Percentiles rank a stretch among this genome's conserved stretches.
phyloP scores from a whole-genome alignment of 2,113 vertebrate species.

The Podiceps cristatus region DNA sequence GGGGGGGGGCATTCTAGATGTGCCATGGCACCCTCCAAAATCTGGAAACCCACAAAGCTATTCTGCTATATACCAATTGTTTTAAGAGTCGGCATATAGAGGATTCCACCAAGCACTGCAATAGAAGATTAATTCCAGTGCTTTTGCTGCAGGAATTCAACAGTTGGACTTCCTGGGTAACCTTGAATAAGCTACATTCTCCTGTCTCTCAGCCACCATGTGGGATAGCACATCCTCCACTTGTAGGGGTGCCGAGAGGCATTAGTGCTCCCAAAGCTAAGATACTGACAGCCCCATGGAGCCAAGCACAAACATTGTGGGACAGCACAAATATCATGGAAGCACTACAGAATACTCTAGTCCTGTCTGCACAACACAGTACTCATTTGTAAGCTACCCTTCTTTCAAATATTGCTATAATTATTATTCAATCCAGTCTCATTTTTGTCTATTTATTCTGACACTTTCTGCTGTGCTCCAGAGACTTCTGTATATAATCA shows the following conservation, averaged over 20 bases:
- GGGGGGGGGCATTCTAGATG: not conserved
- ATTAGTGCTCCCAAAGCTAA: not conserved
- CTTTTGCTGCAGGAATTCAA: not conserved
- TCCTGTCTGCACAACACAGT: not conserved
- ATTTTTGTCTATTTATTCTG: conserved; percentile 44
- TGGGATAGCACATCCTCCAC: not conserved
- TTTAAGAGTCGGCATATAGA: not conserved
- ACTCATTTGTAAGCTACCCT: not conserved
- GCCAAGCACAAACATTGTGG: not conserved
- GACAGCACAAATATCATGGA: not conserved
- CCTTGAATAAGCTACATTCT: not conserved
- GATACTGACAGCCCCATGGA: not conserved
- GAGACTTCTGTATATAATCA: not conserved
- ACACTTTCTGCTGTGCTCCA: conserved; percentile 6
- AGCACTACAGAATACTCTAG: not conserved
- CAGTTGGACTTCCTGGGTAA: not conserved
- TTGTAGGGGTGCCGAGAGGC: not conserved
- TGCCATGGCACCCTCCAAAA: not conserved
- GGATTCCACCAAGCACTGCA: not conserved
- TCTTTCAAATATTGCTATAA: not conserved
- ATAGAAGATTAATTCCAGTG: not conserved
- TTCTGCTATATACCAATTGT: not conserved
- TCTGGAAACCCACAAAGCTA: not conserved
- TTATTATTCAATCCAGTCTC: not conserved
- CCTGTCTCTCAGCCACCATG: not conserved